Evolutionary conservation across 2,888 invertebrate species (phyloP).

Genomic region (Caenorhabditis uteleia): DNA sequence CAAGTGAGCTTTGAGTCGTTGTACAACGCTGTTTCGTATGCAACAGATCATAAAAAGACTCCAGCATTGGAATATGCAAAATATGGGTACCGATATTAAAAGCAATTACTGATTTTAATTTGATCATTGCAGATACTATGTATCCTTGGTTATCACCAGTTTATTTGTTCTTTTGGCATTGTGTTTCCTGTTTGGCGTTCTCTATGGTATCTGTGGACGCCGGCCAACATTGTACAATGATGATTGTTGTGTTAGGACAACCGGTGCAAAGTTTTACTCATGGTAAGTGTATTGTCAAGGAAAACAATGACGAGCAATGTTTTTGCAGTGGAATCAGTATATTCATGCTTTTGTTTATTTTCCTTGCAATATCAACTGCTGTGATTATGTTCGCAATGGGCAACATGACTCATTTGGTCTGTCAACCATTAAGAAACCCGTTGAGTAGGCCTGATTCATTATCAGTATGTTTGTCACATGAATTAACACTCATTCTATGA

Average conservation of each 20-base stretch:
- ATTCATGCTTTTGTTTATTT: conserved; percentile 50
- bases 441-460: conserved; percentile 57
- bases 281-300: conserved; percentile 68
- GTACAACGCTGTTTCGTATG: conserved; percentile 52
- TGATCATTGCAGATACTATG: conserved; percentile 70
- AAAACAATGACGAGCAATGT: no score
- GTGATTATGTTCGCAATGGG: conserved; percentile 58
- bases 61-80: conserved; percentile 47
- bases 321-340: conserved; percentile 64
- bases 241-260: conserved; percentile 71
- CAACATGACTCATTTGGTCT: conserved; percentile 60
- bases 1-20: conserved; percentile 60
- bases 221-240: conserved; percentile 71
- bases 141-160: conserved; percentile 70
- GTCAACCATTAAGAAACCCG: conserved; percentile 63
- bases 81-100: conserved; percentile 43
- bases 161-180: conserved; percentile 70
- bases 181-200: conserved; percentile 71
- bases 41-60: conserved; percentile 51
- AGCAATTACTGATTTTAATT: conserved; percentile 1
- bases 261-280: conserved; percentile 71
- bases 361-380: conserved; percentile 55
- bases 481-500: neutral
- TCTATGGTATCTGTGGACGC: conserved; percentile 72
- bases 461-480: conserved; percentile 43